Percentiles rank a stretch among this genome's conserved stretches.
phyloP scores from a whole-genome alignment of 2,888 invertebrate genomes.

The Malthinus seriepunctatus region DNA sequence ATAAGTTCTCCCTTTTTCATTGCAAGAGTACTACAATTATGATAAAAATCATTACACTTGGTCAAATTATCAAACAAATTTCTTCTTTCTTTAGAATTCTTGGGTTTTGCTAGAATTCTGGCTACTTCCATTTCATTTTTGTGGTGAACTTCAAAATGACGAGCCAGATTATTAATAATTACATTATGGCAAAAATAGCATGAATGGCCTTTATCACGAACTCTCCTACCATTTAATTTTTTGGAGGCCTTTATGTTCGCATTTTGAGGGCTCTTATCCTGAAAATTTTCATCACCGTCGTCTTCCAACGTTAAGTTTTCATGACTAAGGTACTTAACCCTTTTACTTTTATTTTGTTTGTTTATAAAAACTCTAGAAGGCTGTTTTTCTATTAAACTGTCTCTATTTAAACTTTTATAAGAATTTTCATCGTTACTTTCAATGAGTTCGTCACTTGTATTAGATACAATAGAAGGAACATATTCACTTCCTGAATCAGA shows the following conservation, averaged over 20 bases:
- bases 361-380: no score
- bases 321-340: neutral
- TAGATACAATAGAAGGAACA: neutral
- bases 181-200: slow-evolving; percentile 7
- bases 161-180: slow-evolving; percentile 5
- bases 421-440: neutral
- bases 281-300: no score
- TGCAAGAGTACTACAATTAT: neutral
- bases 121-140: slow-evolving; percentile 9
- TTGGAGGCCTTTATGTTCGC: neutral
- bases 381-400: no score
- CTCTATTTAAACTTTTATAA: neutral
- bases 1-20: slow-evolving; percentile 7
- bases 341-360: no score
- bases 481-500: neutral
- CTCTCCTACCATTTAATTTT: slow-evolving; percentile 2
- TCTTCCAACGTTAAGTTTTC: neutral
- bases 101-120: slow-evolving; percentile 2
- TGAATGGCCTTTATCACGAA: slow-evolving; percentile 6
- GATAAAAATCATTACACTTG: slow-evolving; percentile 3
- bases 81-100: neutral
- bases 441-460: neutral
- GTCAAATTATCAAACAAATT: slow-evolving; percentile 2
- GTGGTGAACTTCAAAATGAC: slow-evolving; percentile 14
- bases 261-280: neutral